Percentiles rank a stretch among this genome's conserved stretches.
phyloP scores from a whole-genome alignment of 2,888 invertebrate species.

The Ormyrus labotus region DNA sequence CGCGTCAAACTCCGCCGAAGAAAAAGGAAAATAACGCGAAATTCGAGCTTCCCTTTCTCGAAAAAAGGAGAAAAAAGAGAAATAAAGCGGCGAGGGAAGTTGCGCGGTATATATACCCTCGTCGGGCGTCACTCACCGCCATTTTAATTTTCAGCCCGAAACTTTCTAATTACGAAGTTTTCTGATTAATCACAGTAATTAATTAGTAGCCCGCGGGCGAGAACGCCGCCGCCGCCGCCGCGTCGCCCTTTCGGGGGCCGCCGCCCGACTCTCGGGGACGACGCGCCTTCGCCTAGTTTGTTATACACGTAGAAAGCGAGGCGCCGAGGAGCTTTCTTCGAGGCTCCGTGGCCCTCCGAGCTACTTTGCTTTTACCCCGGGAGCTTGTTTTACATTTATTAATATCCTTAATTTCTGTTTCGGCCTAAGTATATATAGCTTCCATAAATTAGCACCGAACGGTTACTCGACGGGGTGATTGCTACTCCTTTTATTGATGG shows the following conservation, averaged over 20 bases:
- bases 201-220: slow-evolving; percentile 75
- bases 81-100: slow-evolving; percentile 28
- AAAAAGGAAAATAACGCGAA: slow-evolving; percentile 12
- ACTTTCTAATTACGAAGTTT: slow-evolving; percentile 80
- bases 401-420: slow-evolving; percentile 43
- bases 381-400: slow-evolving; percentile 46
- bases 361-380: slow-evolving; percentile 15
- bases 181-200: slow-evolving; percentile 81
- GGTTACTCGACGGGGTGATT: too few relatives aligned
- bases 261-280: background rate
- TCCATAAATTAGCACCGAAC: too few relatives aligned
- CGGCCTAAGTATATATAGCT: background rate
- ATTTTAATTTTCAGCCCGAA: slow-evolving; percentile 78
- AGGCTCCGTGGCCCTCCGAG: background rate
- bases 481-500: slow-evolving; percentile 4
- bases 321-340: background rate
- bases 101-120: slow-evolving; percentile 29
- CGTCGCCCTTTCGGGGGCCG: slow-evolving; percentile 5
- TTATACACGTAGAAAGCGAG: slow-evolving; percentile 44
- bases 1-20: background rate
- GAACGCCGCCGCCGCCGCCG: slow-evolving; percentile 13
- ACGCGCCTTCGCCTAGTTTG: slow-evolving; percentile 38
- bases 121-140: slow-evolving; percentile 61
- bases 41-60: background rate
- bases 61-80: slow-evolving; percentile 23